Base-by-base conservation (phyloP, 2,113 vertebrate genomes). In the Leptobrachium leishanense region DNA sequence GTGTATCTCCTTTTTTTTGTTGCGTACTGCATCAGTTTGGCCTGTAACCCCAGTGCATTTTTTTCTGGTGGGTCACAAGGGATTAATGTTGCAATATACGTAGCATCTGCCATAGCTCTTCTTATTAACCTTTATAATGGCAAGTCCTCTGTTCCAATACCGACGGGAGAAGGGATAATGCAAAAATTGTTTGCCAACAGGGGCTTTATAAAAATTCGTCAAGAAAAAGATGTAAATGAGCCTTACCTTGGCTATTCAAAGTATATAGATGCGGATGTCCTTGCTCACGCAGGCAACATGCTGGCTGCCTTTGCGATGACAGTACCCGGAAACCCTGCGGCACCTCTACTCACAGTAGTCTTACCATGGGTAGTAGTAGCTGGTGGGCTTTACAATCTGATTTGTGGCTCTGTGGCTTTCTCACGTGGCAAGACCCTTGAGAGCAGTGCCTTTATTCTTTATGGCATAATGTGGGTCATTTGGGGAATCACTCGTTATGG, bases 381-480 rank as follows among this genome's bases (percentile, higher is more conserved):
- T 0, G 95, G 95, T 0, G 95, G 95, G 6, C 50, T 88, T 2
- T 88, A 95, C 2, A 92, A 93, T 86, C 77, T 95, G 10, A 82
- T 95, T 0, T 83, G 90, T 0, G 94, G 94, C 13, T 92, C 90
- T 0, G 90, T 96, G 71, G 92, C 94, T 3, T 96, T 96, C 78
- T 88, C 95, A 50, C 86, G 93, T 10, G 95, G 95, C 59, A 96
- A 96, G 88, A 96, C 95, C 11, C 87, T 96, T 59, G 95, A 97
- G 85, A 96, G 95, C 85, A 93, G 90, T 0, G 90, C 92, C 42
- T 97, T 97, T 84, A 89, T 93, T 46, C 85, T 96, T 43, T 95
- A 96, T 5, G 91, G 94, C 1, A 46, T 94, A 66, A 91, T 95
- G 93, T 96, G 95, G 95, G 81, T 88, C n/a, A 89, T 95, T 65